Percentiles rank a stretch among this genome's conserved stretches.
Evolutionary conservation across 1,140 invertebrate genomes (phyloP).

Genomic region (Drosophila saltans): DNA sequence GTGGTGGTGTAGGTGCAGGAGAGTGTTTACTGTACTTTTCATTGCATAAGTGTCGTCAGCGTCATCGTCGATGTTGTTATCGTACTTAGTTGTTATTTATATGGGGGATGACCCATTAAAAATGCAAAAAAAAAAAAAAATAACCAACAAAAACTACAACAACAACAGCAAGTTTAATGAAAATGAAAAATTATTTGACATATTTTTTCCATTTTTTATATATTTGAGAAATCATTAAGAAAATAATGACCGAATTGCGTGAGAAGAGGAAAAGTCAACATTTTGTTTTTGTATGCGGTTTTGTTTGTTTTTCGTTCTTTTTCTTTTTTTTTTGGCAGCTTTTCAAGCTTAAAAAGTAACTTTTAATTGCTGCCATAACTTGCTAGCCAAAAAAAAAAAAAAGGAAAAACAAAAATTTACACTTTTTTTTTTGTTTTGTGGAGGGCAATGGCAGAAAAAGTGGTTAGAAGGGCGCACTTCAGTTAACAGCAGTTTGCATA

Average conservation of each 20-base stretch:
- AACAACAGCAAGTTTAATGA: background rate
- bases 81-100: constrained; percentile 47
- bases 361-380: constrained; percentile 76
- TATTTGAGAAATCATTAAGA: constrained; percentile 21
- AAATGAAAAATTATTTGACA: background rate
- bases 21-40: constrained; percentile 46
- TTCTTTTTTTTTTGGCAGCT: constrained; percentile 43
- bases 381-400: constrained; percentile 53
- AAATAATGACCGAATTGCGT: constrained; percentile 28
- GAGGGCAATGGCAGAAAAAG: constrained; percentile 30
- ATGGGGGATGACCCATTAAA: constrained; percentile 37
- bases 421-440: background rate
- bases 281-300: background rate
- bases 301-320: background rate
- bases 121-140: constrained; percentile 2
- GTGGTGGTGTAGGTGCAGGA: background rate
- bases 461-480: constrained; percentile 21
- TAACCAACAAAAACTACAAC: background rate
- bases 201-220: background rate
- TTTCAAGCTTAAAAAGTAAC: constrained; percentile 59
- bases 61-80: constrained; percentile 32
- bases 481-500: constrained; percentile 62
- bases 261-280: constrained; percentile 6
- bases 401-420: constrained; percentile 1
- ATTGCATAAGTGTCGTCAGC: constrained; percentile 36